These are phyloP conservation scores for Wasmannia auropunctata DNA, from an alignment of 1,140 invertebrate genomes.

Conservation along the genomic window DNA sequence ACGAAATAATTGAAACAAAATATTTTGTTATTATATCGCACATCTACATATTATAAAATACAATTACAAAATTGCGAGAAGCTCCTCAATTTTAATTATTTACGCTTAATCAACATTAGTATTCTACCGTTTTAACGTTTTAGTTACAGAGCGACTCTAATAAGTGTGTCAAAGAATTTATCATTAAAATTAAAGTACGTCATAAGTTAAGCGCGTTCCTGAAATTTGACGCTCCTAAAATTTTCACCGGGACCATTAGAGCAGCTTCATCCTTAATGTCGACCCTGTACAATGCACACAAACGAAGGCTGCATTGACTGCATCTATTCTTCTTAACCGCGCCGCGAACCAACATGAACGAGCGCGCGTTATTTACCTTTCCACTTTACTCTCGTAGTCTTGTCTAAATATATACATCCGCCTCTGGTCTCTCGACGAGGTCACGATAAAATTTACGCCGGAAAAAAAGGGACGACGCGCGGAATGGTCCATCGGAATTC, in stretches of 20 bases:
- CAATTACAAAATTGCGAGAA: not conserved
- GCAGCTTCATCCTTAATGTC: slow-evolving; percentile 12
- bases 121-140: not conserved
- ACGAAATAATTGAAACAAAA: not conserved
- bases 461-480: slow-evolving; percentile 11
- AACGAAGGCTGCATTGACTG: slow-evolving; percentile 23
- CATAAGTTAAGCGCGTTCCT: not conserved
- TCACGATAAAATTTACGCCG: slow-evolving; percentile 72
- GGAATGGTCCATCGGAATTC: slow-evolving; percentile 74
- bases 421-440: slow-evolving; percentile 44
- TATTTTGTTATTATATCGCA: not conserved
- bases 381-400: slow-evolving; percentile 68
- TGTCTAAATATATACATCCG: slow-evolving; percentile 79
- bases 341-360: slow-evolving; percentile 43
- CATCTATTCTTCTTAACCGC: slow-evolving; percentile 66
- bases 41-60: not conserved
- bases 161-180: not conserved
- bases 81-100: not conserved
- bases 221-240: not conserved
- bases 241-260: not conserved
- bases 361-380: slow-evolving; percentile 67
- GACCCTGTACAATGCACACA: slow-evolving; percentile 56
- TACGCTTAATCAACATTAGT: not conserved
- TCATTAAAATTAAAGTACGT: not conserved
- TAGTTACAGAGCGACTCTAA: not conserved